Percentiles rank a stretch among this genome's conserved stretches.
phyloP scores from a whole-genome alignment of 1,140 invertebrate species.

The Drosophila arawakana region DNA sequence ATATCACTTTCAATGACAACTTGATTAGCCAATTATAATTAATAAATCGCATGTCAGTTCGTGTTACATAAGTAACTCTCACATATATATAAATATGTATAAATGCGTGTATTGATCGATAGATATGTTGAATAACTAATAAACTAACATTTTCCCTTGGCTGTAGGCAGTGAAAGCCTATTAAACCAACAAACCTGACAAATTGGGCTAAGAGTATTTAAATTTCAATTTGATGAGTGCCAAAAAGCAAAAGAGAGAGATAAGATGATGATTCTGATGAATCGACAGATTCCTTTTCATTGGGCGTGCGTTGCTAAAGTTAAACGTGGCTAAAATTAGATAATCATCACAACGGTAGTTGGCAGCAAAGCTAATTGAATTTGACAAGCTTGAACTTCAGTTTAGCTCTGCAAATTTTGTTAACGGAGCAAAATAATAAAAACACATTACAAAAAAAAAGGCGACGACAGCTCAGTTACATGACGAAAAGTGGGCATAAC shows the following conservation, averaged over 20 bases:
- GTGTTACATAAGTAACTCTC: conserved; percentile 23
- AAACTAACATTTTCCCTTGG: conserved; percentile 21
- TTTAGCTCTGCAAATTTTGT: conserved; percentile 49
- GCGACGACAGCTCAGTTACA: conserved; percentile 15
- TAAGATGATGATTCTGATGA: not conserved
- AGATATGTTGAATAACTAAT: conserved; percentile 44
- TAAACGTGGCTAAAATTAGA: conserved; percentile 11
- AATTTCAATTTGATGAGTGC: not conserved
- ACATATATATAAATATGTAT: conserved; percentile 24
- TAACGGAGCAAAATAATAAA: conserved; percentile 30
- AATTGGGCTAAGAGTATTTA: conserved; percentile 4
- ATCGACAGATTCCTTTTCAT: not conserved
- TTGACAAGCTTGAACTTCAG: conserved; percentile 50
- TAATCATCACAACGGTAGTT: conserved; percentile 7
- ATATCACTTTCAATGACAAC: not conserved
- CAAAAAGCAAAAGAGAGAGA: conserved; percentile 1
- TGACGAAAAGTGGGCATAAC: not conserved
- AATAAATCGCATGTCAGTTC: not conserved
- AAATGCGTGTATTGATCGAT: conserved; percentile 43
- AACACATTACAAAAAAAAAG: not conserved
- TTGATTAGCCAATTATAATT: conserved; percentile 19
- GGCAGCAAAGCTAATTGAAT: conserved; percentile 11
- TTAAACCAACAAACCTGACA: conserved; percentile 8
- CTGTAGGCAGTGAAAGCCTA: conserved; percentile 57
- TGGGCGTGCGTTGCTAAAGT: not conserved